phyloP scores from a whole-genome alignment of 2,797 vertebrate genomes.

The Neostethus bicornis region DNA sequence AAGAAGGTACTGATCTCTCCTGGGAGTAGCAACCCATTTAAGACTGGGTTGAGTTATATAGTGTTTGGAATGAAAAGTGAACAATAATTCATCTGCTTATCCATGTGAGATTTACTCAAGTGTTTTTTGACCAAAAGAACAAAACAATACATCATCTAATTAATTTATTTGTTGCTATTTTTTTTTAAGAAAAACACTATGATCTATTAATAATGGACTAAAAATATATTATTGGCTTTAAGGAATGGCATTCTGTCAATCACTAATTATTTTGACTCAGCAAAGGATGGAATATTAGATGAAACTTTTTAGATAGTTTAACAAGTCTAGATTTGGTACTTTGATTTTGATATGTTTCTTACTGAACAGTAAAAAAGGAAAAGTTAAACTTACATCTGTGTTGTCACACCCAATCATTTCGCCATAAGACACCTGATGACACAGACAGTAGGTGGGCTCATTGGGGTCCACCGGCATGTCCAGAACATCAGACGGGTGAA shows the following conservation, averaged over 20 bases:
- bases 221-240: no score
- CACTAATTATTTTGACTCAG: background rate
- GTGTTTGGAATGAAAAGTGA: no score
- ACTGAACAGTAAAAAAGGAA: background rate
- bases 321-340: background rate
- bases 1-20: no score
- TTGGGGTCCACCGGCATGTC: conserved; percentile 99
- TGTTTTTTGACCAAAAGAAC: no score
- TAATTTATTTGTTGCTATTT: no score
- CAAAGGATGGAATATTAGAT: background rate
- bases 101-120: no score
- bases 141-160: no score
- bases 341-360: background rate
- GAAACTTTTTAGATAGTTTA: background rate
- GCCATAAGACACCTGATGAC: conserved; percentile 98
- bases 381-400: conserved; percentile 88
- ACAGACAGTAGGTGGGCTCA: conserved; percentile 98
- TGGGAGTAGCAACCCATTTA: no score
- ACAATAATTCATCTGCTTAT: no score
- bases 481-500: conserved; percentile 96
- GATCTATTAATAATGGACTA: no score
- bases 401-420: conserved; percentile 99
- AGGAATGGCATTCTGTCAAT: background rate
- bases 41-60: no score
- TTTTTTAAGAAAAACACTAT: no score